Evolutionary conservation across 2,888 invertebrate genomes (phyloP).

Genomic region (Andrena chrysosceles): DNA sequence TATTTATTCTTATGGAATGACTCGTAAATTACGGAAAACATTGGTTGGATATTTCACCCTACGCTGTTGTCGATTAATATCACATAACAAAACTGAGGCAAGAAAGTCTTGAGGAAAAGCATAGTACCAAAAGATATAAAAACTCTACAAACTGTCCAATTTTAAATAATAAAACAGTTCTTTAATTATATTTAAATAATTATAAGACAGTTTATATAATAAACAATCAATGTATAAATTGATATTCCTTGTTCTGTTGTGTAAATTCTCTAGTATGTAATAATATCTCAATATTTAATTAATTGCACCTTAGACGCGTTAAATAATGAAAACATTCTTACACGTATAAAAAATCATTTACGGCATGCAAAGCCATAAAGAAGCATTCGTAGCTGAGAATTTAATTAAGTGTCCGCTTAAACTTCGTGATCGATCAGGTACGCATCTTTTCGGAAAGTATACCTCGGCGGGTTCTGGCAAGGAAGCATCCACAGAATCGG

Average conservation of each 20-base stretch:
- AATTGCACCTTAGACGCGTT: slow-evolving; percentile 27
- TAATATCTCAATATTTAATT: slow-evolving; percentile 19
- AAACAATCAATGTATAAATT: slow-evolving; percentile 6
- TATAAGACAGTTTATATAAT: neutral
- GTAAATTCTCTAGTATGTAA: slow-evolving; percentile 8
- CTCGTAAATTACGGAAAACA: slow-evolving; percentile 7
- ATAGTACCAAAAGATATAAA: neutral
- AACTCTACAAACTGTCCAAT: slow-evolving; percentile 8
- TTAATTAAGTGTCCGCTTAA: slow-evolving; percentile 49
- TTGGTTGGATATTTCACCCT: slow-evolving; percentile 4
- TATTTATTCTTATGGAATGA: slow-evolving; percentile 46
- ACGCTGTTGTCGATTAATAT: slow-evolving; percentile 2
- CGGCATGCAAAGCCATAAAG: slow-evolving; percentile 20
- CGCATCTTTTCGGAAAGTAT: slow-evolving; percentile 81
- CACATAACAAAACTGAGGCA: neutral
- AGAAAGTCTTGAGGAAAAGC: slow-evolving; percentile 1
- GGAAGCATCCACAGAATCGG: slow-evolving; percentile 91
- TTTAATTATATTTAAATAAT: neutral
- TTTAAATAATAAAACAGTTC: slow-evolving; percentile 12
- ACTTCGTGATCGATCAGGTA: slow-evolving; percentile 83
- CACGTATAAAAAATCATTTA: slow-evolving; percentile 32
- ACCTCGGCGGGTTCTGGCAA: slow-evolving; percentile 85
- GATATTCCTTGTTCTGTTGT: neutral
- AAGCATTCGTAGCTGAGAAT: slow-evolving; percentile 17
- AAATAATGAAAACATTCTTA: slow-evolving; percentile 26